Evolutionary conservation across 2,888 invertebrate species (phyloP), one percentile per base, ranked within the genome.

Genomic region (Epirrhoe alternata): DNA sequence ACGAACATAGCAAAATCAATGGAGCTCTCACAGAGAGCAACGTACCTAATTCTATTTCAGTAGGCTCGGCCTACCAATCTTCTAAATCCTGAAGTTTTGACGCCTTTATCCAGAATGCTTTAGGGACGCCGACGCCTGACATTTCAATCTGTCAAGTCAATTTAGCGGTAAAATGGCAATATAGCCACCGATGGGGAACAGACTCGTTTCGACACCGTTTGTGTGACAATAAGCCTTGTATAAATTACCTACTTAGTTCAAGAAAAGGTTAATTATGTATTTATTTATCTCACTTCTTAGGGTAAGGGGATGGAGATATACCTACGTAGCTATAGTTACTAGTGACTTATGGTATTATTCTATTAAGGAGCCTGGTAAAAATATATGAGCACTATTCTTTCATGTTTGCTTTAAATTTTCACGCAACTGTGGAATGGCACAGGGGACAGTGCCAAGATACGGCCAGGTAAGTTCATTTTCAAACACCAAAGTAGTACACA

Each of bases 361-460:
- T 3, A 35, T 10, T 3, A 8, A 6, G 6, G 24, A 24, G 50
- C 59, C 50, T 59, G 14, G 3, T 52, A 30, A 30, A 14, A 31
- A 16, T 31, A 8, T 12, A 52, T 5, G 51, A 60, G 42, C 52
- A 60, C 47, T 49, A 35, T 38, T 31, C 45, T 31, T 33, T n/a
- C 12, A 31, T 51, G 12, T 16, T n/a, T 14, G 52, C 45, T 67
- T 59, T 8, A 52, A 4, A 53, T 35, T 74, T 70, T 68, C 74
- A 76, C 79, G 81, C 74, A 78, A 81, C 76, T 77, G 76, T 78
- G 79, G 84, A 68, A 42, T 12, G 38, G 12, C 70, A 70, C 74
- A 89, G 88, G 88, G 88, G 70, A 79, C 74, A 42, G 72, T 88
- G 65, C 86, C 88, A 50, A 82, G 75, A 63, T 81, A 81, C 63